Base-by-base conservation (phyloP, 2,888 invertebrate species). In the Lissocephala sabroskyi region DNA sequence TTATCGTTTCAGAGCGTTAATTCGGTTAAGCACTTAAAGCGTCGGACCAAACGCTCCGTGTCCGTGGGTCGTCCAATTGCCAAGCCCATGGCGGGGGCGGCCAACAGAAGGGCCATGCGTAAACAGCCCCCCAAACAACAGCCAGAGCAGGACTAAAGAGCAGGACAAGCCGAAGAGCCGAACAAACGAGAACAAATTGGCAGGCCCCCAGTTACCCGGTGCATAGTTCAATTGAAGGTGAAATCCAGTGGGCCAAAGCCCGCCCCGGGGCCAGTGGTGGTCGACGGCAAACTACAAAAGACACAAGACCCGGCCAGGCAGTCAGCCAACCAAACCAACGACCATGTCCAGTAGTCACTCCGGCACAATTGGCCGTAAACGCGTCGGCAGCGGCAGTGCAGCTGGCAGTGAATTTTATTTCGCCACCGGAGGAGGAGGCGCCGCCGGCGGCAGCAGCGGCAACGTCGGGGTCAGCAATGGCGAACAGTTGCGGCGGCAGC, bases 401-500 rank as follows among this genome's bases (percentile, higher is more conserved):
- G 74, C 62, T 11, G 65, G 82, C 62, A 81, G 81, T 45, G 82
- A 82, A 52, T 82, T 82, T 62, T 83, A 82, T 62, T 82, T 79
- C 54, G 77, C 75, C 28, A 73, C 10, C 26, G 36, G 43, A 11
- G 41, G 41, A 0, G 73, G 73, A 17, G 82, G 79, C 17, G 82
- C 10, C 16, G 36, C 33, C 26, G 41, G 29, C 1, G n/a, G n/a
- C 28, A 73, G n/a, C 26, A 32, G 43, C 26, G 41, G 41, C 1
- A 73, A 73, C 18, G 82, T 79, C 17, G 82, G n/a, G 13, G 36
- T 32, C 26, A 29, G 29, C 1, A 73, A 73, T 18, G 83, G 80
- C 16, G 82, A 83, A 41, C 82, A 82, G 56, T 71, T 75, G 57
- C 82, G 87, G 42, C 82, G 88, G 23, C 88, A 88, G 67, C 84